Conservation (phyloP, 1,140 invertebrate species). For the Zaprionus lachaisei region DNA sequence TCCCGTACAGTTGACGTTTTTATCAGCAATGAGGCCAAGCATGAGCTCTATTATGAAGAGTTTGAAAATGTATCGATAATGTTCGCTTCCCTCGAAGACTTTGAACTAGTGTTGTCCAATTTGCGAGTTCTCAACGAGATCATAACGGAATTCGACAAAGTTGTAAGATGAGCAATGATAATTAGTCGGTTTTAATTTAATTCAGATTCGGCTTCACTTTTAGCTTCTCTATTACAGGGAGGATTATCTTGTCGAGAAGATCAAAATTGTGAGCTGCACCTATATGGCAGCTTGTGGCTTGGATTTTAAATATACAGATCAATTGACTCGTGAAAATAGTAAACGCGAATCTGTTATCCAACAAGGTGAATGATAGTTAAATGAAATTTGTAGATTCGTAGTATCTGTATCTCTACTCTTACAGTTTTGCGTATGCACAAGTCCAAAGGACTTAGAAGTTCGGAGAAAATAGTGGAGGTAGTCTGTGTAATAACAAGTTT, state of each 20-base stretch:
- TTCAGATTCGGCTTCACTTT: too few species aligned
- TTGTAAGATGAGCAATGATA: slow-evolving; percentile 41
- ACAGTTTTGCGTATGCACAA: not conserved
- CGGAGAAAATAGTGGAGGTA: slow-evolving; percentile 40
- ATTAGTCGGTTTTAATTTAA: not conserved
- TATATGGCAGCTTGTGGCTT: slow-evolving; percentile 98
- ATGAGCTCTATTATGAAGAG: slow-evolving; percentile 93
- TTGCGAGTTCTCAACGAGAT: slow-evolving; percentile 93
- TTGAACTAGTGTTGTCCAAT: slow-evolving; percentile 87
- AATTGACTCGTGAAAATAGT: not conserved
- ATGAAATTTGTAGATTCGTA: not conserved
- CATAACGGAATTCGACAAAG: slow-evolving; percentile 94
- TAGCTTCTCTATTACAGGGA: slow-evolving; percentile 41
- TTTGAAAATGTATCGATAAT: slow-evolving; percentile 94
- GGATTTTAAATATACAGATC: slow-evolving; percentile 81
- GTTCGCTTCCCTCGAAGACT: slow-evolving; percentile 95
- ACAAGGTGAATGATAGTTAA: slow-evolving; percentile 9
- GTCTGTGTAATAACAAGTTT: slow-evolving; percentile 57
- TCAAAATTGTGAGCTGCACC: slow-evolving; percentile 96
- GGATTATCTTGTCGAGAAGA: slow-evolving; percentile 89
- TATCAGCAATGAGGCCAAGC: slow-evolving; percentile 88
- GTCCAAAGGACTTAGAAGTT: not conserved
- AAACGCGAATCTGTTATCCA: slow-evolving; percentile 1
- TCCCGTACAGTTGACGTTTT: slow-evolving; percentile 89
- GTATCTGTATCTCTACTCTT: not conserved